Base-by-base conservation (phyloP, 1,140 invertebrate genomes). In the Drosophila littoralis region DNA sequence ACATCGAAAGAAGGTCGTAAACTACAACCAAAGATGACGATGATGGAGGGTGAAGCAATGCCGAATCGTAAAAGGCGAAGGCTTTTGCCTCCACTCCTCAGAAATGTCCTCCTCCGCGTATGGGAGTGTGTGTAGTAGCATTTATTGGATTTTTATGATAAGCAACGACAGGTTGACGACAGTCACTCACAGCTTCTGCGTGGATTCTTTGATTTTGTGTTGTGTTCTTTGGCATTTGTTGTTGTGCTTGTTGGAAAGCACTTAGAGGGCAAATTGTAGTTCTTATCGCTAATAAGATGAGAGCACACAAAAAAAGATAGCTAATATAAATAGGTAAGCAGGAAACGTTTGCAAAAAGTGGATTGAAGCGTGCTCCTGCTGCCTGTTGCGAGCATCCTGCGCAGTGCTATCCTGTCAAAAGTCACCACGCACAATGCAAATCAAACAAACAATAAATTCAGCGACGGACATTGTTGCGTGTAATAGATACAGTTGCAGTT, bases 401-500 rank as follows among this genome's bases (percentile, higher is more conserved):
- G 1, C 7, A 3, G 3, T 32, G 10, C 15, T 35, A 40, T 50
- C 32, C 15, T 7, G 13, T 42, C 42, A 68, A 45, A 66, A 67
- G 80, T 68, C 54, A 35, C 48, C 17, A 9, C 35, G 58, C 67
- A 74, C 81, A 89, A 84, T 84, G 80, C 70, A 89, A 89, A 89
- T 84, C 84, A 89, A 89, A 89, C 77, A 89, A 84, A 90, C 84
- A 90, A 88, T 84, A 89, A 84, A 88, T 89, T 88, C 84, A 80
- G 79, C 78, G 63, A 72, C 59, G 69, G 69, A 80, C 84, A 83
- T 83, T 83, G 79, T 83, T 72, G 76, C 67, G 63, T 81, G 28
- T 10, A 58, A 32, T 43, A 46, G 42, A 60, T 48, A 46, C 43
- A n/a, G 33, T 32, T 51, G 33, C 22, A 33, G 2, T 38, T 22